Base-by-base conservation (phyloP, 2,113 vertebrate species). In the Carassius carassius region DNA sequence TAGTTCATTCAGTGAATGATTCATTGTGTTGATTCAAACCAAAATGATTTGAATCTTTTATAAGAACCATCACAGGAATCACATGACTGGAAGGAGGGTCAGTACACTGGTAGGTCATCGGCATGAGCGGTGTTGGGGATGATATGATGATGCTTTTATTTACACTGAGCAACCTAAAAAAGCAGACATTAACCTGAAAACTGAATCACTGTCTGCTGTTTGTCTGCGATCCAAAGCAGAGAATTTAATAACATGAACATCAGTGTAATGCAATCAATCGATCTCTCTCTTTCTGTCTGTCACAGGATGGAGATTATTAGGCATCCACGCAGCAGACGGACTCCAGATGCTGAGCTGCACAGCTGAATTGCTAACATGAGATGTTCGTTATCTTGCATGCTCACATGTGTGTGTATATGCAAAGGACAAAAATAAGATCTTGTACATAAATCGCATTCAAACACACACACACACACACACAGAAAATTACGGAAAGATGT, bases 271-370 rank as follows among this genome's bases (percentile, higher is more conserved):
- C 63, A 88, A 67, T 58, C 17, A 77, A 10, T 58, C 17, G 72
- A 10, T 73, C 41, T 76, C 73, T 90, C 49, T 83, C 56, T 89
- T 79, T 82, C 83, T 90, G 81, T 91, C 79, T 92, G 58, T 78
- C 78, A 2, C 41, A 88, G 83, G 74, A 25, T 54, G 73, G 19
- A 63, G 58, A 73, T 56, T 17, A 56, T 16, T 60, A 29, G 19
- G 41, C 32, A 2, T 70, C 23, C 72, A 54, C 54, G 17, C 32
- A 6, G 81, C 35, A 73, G 73, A 75, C 47, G 11, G 49, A 60
- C 67, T 58, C 14, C 23, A 74, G 90, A 89, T 80, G 89, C 85
- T 90, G 73, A 89, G 91, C 90, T 92, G 92, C 92, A 94, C 90
- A 19, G 73, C 56, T 78, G 29, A 78, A 81, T 78, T 76, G 82